phyloP scores from a whole-genome alignment of 2,113 vertebrate species.

The Ceratotherium simum region DNA sequence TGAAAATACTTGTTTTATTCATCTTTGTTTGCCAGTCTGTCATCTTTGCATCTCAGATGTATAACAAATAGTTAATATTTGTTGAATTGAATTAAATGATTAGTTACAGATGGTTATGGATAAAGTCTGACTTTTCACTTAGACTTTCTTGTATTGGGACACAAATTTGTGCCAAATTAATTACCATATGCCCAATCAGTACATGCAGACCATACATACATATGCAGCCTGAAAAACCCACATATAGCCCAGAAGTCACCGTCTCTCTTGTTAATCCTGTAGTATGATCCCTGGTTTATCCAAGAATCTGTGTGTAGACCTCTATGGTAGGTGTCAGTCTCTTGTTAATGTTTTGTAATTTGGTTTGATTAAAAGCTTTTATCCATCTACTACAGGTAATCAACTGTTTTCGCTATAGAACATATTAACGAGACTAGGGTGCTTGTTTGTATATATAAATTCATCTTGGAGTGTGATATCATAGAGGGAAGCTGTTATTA shows the following conservation, averaged over 20 bases:
- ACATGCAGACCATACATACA: no score
- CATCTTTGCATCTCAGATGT: not conserved
- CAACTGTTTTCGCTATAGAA: slow-evolving; percentile 26
- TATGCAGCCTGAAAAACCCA: not conserved
- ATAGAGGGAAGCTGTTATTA: not conserved
- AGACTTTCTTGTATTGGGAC: not conserved
- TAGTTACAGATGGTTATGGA: not conserved
- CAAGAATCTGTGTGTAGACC: not conserved
- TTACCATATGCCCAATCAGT: not conserved
- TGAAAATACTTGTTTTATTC: slow-evolving; percentile 26
- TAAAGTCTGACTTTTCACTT: slow-evolving; percentile 23
- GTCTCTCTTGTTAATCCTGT: not conserved
- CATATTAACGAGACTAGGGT: not conserved
- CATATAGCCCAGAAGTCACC: not conserved
- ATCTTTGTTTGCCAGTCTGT: not conserved
- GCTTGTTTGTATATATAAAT: not conserved
- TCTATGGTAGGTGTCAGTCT: not conserved
- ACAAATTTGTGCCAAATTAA: not conserved
- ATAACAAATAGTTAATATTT: slow-evolving; percentile 32
- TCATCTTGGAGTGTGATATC: not conserved
- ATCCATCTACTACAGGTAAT: not conserved
- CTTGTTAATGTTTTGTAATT: slow-evolving; percentile 40
- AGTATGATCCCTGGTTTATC: slow-evolving; percentile 15
- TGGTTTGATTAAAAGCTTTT: slow-evolving; percentile 15
- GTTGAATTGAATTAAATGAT: slow-evolving; percentile 24